Percentiles rank a stretch among this genome's conserved stretches.
These are phyloP conservation scores for Philaenus spumarius DNA, from an alignment of 1,140 invertebrate genomes.

Conservation along the genomic window DNA sequence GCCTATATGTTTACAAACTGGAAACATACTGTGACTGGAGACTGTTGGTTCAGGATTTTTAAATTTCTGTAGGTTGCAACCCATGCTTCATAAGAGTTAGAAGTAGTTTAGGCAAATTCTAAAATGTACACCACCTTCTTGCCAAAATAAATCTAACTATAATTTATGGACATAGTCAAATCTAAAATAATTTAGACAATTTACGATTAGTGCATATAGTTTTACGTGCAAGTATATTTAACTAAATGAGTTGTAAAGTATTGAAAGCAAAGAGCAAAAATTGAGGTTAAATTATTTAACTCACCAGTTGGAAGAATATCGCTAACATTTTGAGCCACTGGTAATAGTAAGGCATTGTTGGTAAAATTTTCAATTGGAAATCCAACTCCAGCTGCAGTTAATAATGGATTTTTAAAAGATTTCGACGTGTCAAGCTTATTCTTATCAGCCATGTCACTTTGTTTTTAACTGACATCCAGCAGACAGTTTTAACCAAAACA, in stretches of 20 bases:
- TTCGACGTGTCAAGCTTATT: background rate
- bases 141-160: background rate
- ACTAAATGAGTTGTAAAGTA: background rate
- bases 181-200: background rate
- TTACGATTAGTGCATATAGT: background rate
- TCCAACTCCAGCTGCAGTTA: constrained; percentile 40
- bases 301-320: constrained; percentile 40
- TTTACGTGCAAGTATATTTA: background rate
- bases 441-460: constrained; percentile 12
- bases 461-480: background rate
- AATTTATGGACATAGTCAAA: too few relatives aligned
- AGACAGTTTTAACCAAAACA: too few relatives aligned
- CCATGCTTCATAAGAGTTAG: too few relatives aligned
- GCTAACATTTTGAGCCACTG: constrained; percentile 39
- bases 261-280: background rate
- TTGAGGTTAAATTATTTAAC: constrained; percentile 15
- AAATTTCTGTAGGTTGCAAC: too few relatives aligned
- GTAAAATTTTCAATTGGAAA: constrained; percentile 39
- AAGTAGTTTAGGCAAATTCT: too few relatives aligned
- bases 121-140: background rate
- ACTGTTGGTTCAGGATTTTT: too few relatives aligned
- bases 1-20: too few relatives aligned
- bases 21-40: too few relatives aligned
- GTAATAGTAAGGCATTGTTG: constrained; percentile 38
- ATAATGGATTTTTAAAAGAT: constrained; percentile 39